Conservation (phyloP, 2,797 vertebrate species). For the Coracias cyanogaster region DNA sequence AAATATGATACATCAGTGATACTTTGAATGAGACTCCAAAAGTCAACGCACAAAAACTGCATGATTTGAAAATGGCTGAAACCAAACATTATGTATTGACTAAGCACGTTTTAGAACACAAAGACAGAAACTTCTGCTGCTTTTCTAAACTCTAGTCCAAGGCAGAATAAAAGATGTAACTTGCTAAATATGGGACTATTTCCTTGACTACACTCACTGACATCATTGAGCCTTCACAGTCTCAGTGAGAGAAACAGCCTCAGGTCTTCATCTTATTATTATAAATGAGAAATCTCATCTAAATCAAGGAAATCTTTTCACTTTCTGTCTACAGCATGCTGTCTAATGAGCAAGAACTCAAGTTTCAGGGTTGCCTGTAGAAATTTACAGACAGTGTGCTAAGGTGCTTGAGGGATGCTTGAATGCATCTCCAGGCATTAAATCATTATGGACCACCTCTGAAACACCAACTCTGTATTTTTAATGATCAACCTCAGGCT, state of each 20-base stretch:
- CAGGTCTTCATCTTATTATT: not conserved
- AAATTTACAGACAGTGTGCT: not conserved
- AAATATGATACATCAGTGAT: not conserved
- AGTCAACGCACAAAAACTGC: not conserved
- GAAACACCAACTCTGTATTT: not conserved
- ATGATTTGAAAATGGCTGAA: not conserved
- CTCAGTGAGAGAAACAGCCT: not conserved
- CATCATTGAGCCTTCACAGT: not conserved
- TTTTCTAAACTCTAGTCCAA: not conserved
- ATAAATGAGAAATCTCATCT: not conserved
- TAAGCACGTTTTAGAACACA: not conserved
- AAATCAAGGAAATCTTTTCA: not conserved
- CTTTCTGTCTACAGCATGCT: not conserved
- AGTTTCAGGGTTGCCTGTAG: not conserved
- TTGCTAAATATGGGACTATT: not conserved
- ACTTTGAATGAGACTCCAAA: not conserved
- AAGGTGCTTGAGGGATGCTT: not conserved
- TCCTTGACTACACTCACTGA: not conserved
- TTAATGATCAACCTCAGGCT: not conserved
- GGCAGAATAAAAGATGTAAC: not conserved
- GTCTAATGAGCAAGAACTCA: not conserved
- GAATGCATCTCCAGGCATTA: not conserved
- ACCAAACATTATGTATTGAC: not conserved
- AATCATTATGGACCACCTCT: not conserved
- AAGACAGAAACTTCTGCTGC: not conserved